A percentile compares a stretch with the other conserved stretches of the same genome.
Conservation (phyloP, 2,113 vertebrate species). For the Ochotona curzoniae region DNA sequence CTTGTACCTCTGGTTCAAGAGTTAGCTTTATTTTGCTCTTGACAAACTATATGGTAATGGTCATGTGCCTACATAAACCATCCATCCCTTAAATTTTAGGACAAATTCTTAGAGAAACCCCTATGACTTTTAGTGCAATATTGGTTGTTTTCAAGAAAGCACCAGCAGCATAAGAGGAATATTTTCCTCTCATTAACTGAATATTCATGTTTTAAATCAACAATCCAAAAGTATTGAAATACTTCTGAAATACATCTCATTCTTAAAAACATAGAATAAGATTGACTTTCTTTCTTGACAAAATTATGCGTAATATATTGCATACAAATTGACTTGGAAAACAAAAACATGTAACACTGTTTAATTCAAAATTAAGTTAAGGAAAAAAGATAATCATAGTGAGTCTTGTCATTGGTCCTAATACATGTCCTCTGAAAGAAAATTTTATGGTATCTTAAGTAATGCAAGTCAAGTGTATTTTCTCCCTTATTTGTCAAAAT, state of each 20-base stretch:
- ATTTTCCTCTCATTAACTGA: not conserved
- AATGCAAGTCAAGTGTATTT: not conserved
- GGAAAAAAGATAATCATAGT: not conserved
- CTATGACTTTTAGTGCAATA: not conserved
- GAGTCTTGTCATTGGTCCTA: not conserved
- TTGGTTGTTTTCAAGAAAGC: not conserved
- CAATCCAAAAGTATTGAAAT: slow-evolving; percentile 13
- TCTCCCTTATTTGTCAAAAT: slow-evolving; percentile 36
- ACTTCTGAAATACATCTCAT: not conserved
- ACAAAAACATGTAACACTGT: not conserved
- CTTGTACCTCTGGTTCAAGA: not conserved
- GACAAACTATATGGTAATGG: slow-evolving; percentile 5
- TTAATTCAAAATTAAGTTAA: not conserved
- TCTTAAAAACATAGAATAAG: slow-evolving; percentile 31
- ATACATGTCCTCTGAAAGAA: not conserved
- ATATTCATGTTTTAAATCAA: not conserved
- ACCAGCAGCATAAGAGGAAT: not conserved
- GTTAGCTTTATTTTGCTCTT: not conserved
- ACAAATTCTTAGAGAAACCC: not conserved
- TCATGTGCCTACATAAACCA: not conserved
- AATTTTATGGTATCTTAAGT: not conserved
- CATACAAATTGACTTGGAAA: not conserved
- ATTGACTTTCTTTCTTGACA: not conserved
- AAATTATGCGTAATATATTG: not conserved
- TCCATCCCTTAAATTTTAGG: not conserved